Evolutionary conservation across 2,113 vertebrate species (phyloP).

Genomic region (Dermatemys mawii): DNA sequence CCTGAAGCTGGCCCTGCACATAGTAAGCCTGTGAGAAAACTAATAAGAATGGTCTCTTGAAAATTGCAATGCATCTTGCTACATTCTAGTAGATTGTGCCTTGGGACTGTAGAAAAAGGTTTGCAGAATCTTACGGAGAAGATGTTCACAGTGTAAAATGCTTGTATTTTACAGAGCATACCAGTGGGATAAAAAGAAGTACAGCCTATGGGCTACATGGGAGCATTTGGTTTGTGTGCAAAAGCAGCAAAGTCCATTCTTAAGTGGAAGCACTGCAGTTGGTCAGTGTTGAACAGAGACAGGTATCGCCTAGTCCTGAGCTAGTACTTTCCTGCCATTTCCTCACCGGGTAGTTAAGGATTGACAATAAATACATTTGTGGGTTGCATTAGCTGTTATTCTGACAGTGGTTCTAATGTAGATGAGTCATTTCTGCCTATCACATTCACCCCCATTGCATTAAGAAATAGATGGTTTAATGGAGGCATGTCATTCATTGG

Average conservation of each 20-base stretch:
- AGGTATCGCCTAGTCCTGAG: not conserved
- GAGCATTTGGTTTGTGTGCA: not conserved
- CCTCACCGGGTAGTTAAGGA: not conserved
- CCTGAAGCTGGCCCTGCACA: too few species aligned
- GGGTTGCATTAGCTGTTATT: not conserved
- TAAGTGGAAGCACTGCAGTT: not conserved
- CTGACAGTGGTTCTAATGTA: not conserved
- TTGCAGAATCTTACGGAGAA: not conserved
- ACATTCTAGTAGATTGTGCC: slow-evolving; percentile 38
- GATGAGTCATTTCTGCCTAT: slow-evolving; percentile 42
- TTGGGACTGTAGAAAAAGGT: not conserved
- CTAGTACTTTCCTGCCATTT: not conserved
- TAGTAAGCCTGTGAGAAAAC: not conserved
- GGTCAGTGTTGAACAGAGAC: not conserved
- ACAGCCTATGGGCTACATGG: not conserved
- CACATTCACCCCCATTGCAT: not conserved
- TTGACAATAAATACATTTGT: slow-evolving; percentile 8
- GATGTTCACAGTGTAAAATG: not conserved
- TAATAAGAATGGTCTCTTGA: not conserved
- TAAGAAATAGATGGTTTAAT: slow-evolving; percentile 11
- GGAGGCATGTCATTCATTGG: not conserved
- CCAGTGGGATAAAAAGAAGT: fast-evolving
- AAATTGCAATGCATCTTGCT: not conserved
- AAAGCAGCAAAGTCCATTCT: not conserved
- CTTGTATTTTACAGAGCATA: not conserved